These are phyloP conservation scores for Notiomystis cincta DNA, from an alignment of 2,113 vertebrate genomes.

Conservation along the genomic window DNA sequence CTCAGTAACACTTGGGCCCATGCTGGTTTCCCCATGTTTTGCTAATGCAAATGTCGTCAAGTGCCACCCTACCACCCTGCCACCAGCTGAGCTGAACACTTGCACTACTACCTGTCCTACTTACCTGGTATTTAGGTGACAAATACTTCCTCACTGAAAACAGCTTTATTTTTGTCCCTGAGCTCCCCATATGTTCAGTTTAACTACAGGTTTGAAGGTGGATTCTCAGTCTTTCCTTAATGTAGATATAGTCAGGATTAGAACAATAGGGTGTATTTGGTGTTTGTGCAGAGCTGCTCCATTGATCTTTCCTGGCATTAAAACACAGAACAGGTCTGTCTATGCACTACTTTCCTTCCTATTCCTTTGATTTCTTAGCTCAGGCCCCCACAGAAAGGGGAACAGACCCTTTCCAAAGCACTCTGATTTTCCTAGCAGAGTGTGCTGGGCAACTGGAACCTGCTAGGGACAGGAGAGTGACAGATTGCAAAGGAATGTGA, in stretches of 20 bases:
- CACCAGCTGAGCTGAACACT: neutral
- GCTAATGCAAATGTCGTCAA: neutral
- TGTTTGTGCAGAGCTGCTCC: neutral
- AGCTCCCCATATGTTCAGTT: neutral
- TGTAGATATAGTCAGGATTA: neutral
- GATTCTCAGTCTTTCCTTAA: neutral
- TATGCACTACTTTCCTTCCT: neutral
- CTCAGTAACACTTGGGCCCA: neutral
- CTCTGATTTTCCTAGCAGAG: neutral
- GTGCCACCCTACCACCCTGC: neutral
- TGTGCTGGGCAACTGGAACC: neutral
- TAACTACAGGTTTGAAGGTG: neutral
- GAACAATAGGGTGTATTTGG: neutral
- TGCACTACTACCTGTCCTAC: neutral
- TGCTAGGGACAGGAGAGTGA: neutral
- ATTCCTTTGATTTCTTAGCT: neutral
- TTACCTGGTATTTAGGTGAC: neutral
- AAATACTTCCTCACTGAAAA: neutral
- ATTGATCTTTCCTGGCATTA: neutral
- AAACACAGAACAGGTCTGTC: neutral
- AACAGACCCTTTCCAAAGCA: neutral
- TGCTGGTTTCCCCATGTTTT: neutral
- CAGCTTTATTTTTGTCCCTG: neutral
- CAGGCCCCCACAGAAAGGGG: neutral
- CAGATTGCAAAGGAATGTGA: neutral